phyloP scores from a whole-genome alignment of 2,113 vertebrate species.

The Oncorhynchus nerka region DNA sequence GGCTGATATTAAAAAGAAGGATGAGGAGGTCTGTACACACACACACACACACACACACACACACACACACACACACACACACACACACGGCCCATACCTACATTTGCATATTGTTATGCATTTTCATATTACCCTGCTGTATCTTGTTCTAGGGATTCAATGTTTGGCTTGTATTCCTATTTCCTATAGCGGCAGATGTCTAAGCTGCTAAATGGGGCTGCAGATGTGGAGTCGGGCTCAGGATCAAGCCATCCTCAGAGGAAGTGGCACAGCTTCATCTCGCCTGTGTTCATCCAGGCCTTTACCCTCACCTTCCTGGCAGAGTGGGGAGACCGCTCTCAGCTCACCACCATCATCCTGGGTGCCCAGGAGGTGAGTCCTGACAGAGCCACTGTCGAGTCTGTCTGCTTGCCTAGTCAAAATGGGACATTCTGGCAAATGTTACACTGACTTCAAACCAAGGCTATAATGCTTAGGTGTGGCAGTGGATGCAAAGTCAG shows the following conservation, averaged over 20 bases:
- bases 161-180: neutral
- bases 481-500: no score
- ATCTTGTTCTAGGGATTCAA: neutral
- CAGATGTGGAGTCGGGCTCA: conserved; percentile 85
- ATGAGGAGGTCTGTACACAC: conserved; percentile 83
- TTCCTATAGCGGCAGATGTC: conserved; percentile 84
- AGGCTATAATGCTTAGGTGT: neutral
- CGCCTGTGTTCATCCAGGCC: conserved; percentile 94
- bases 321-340: conserved; percentile 98
- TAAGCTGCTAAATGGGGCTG: conserved; percentile 84
- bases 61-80: neutral
- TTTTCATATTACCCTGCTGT: neutral
- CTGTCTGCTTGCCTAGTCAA: neutral
- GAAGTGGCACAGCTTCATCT: conserved; percentile 89
- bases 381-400: neutral
- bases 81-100: neutral
- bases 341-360: conserved; percentile 94
- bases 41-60: neutral
- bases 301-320: conserved; percentile 95
- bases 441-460: neutral
- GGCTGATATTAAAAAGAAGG: conserved; percentile 98
- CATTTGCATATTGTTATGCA: neutral
- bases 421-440: neutral
- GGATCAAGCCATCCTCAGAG: conserved; percentile 77
- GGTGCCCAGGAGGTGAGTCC: conserved; percentile 92